These are phyloP conservation scores for Hycleus cichorii DNA, from an alignment of 1,140 invertebrate species.

Conservation along the genomic window DNA sequence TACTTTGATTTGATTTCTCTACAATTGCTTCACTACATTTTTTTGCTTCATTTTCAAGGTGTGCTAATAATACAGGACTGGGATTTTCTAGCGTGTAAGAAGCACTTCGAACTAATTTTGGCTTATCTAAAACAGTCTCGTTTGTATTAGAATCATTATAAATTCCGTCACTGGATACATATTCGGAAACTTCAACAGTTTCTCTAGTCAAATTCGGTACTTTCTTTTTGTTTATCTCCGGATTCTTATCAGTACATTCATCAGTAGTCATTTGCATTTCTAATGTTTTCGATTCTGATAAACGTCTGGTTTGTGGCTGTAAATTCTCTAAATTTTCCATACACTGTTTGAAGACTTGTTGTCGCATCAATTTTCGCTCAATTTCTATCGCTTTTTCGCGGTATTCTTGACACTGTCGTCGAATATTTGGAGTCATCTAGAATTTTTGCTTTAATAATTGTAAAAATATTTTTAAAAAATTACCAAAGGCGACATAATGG, in stretches of 20 bases:
- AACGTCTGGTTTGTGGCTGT: slow-evolving; percentile 13
- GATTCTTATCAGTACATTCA: slow-evolving; percentile 3
- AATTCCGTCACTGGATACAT: not conserved
- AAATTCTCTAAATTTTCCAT: slow-evolving; percentile 23
- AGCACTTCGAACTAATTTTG: slow-evolving; percentile 48
- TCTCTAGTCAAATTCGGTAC: slow-evolving; percentile 5
- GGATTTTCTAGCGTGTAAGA: slow-evolving; percentile 55
- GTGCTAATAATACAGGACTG: slow-evolving; percentile 53
- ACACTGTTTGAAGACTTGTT: slow-evolving; percentile 19
- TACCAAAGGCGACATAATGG: slow-evolving; percentile 57
- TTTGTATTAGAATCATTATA: not conserved
- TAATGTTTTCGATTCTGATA: slow-evolving; percentile 1
- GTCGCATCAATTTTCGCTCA: slow-evolving; percentile 20
- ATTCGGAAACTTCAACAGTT: slow-evolving; percentile 7
- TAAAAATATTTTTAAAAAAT: slow-evolving; percentile 24
- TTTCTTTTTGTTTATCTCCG: slow-evolving; percentile 11
- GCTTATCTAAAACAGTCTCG: slow-evolving; percentile 18
- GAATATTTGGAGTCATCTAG: slow-evolving; percentile 30
- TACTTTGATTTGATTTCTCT: slow-evolving; percentile 1
- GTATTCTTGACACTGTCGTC: slow-evolving; percentile 33
- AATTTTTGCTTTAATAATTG: slow-evolving; percentile 3
- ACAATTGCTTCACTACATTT: too few species aligned
- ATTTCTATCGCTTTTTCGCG: slow-evolving; percentile 36
- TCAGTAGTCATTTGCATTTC: not conserved
- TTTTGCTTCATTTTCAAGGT: slow-evolving; percentile 26